Conservation (phyloP, 2,888 invertebrate genomes). For the Punctoribates punctum region DNA sequence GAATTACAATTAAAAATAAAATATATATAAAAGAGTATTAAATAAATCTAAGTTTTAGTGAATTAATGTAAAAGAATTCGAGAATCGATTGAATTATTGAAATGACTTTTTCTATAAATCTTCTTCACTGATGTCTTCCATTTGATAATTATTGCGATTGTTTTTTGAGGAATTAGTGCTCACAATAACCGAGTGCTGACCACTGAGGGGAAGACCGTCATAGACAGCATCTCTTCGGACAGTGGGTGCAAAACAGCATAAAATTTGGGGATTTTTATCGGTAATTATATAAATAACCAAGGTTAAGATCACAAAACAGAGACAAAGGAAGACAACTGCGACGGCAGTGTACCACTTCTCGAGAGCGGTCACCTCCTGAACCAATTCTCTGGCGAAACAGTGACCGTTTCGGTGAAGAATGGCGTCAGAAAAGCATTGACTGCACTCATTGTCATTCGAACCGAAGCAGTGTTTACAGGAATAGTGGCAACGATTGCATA, state of each 20-base stretch:
- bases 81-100: background rate
- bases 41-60: too few relatives aligned
- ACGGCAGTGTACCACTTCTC: slow-evolving; percentile 38
- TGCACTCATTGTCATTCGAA: slow-evolving; percentile 34
- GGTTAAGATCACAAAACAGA: slow-evolving; percentile 33
- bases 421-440: slow-evolving; percentile 39
- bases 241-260: slow-evolving; percentile 28
- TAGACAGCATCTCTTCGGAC: background rate
- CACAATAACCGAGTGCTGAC: background rate
- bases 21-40: too few relatives aligned
- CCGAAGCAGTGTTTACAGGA: slow-evolving; percentile 23
- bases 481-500: slow-evolving; percentile 37
- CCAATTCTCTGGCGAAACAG: slow-evolving; percentile 42
- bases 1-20: too few relatives aligned
- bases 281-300: slow-evolving; percentile 40
- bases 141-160: slow-evolving; percentile 16
- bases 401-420: slow-evolving; percentile 40
- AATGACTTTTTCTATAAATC: slow-evolving; percentile 25
- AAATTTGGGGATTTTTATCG: slow-evolving; percentile 17
- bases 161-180: background rate
- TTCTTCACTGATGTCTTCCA: slow-evolving; percentile 40
- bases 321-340: slow-evolving; percentile 26
- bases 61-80: background rate
- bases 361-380: slow-evolving; percentile 37
- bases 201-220: slow-evolving; percentile 17